Evolutionary conservation across 2,888 invertebrate genomes (phyloP).

Genomic region (Tethea ocularis): DNA sequence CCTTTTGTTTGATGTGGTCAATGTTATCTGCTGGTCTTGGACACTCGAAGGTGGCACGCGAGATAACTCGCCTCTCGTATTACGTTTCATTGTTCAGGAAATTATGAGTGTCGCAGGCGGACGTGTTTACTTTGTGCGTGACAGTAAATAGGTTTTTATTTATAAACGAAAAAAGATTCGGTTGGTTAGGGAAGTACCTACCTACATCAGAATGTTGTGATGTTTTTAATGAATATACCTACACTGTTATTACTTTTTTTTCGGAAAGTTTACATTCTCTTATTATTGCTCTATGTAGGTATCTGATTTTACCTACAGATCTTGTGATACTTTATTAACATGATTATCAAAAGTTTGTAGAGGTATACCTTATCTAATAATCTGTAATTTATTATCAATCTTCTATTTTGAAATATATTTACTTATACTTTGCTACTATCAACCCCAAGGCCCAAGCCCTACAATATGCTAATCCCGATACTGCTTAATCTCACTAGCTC

Average conservation of each 20-base stretch:
- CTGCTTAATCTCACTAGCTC: background rate
- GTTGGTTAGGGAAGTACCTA: background rate
- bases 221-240: background rate
- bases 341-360: too few relatives aligned
- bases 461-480: background rate
- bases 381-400: too few relatives aligned
- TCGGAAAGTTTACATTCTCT: background rate
- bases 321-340: background rate
- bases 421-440: too few relatives aligned
- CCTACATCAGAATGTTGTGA: background rate
- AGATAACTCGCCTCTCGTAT: conserved; percentile 67
- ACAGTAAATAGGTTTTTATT: conserved; percentile 63
- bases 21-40: conserved; percentile 65
- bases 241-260: background rate
- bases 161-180: conserved; percentile 31
- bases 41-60: conserved; percentile 60
- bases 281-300: background rate
- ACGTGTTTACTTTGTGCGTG: conserved; percentile 73
- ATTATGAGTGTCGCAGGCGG: conserved; percentile 67
- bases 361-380: too few relatives aligned
- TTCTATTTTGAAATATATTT: too few relatives aligned
- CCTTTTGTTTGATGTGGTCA: conserved; percentile 73
- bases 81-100: conserved; percentile 70
- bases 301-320: background rate
- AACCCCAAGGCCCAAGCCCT: too few relatives aligned